phyloP scores from a whole-genome alignment of 1,140 invertebrate species.

The Lasioglossum baleicum region DNA sequence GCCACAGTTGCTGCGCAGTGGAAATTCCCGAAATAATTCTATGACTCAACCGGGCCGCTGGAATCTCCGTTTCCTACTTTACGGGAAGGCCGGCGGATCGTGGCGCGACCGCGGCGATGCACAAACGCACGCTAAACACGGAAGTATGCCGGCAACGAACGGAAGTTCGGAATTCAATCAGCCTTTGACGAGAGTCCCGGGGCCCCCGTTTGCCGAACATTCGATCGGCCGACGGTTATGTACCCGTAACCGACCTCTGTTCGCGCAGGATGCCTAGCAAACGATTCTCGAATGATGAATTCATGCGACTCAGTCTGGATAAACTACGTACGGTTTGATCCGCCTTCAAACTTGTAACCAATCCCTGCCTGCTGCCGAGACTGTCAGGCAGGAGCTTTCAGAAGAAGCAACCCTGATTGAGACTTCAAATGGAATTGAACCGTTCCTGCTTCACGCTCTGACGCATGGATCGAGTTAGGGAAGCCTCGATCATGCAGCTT shows the following conservation, averaged over 20 bases:
- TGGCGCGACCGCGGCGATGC: neutral
- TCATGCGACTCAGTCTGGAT: slow-evolving; percentile 11
- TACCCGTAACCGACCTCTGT: slow-evolving; percentile 23
- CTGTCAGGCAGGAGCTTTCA: neutral
- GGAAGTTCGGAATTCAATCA: slow-evolving; percentile 72
- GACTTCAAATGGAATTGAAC: slow-evolving; percentile 11
- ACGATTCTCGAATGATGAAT: slow-evolving; percentile 47
- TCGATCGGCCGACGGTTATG: slow-evolving; percentile 17
- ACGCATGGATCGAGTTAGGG: neutral
- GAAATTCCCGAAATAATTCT: slow-evolving; percentile 30
- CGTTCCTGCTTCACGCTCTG: neutral
- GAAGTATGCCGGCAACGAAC: slow-evolving; percentile 56
- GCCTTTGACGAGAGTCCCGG: slow-evolving; percentile 50
- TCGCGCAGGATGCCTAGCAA: slow-evolving; percentile 16
- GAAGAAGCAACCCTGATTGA: slow-evolving; percentile 23
- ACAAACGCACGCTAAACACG: slow-evolving; percentile 17
- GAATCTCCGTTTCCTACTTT: slow-evolving; percentile 26
- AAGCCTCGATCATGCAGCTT: neutral
- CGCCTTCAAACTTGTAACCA: slow-evolving; percentile 2
- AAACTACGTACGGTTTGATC: neutral
- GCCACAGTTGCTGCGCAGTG: neutral
- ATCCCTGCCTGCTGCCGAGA: neutral
- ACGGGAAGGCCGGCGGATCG: neutral
- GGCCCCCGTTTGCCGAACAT: slow-evolving; percentile 11
- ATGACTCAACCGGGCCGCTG: slow-evolving; percentile 12